These are phyloP conservation scores for Noctua comes DNA, from an alignment of 2,888 invertebrate species.

Conservation along the genomic window DNA sequence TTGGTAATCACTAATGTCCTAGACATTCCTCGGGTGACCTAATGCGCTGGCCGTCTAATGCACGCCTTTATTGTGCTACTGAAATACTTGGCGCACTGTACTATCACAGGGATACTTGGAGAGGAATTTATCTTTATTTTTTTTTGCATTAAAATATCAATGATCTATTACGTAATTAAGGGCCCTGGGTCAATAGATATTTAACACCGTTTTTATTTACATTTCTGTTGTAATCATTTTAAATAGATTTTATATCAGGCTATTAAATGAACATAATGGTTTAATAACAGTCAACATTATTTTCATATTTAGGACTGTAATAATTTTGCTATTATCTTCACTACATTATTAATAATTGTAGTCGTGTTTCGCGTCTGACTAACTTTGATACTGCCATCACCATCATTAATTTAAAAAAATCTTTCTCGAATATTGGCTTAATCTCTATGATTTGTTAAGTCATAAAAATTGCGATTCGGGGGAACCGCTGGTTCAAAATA, in stretches of 20 bases:
- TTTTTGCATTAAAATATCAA: neutral
- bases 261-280: too few relatives aligned
- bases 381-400: neutral
- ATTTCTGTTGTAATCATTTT: neutral
- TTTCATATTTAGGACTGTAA: too few relatives aligned
- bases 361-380: neutral
- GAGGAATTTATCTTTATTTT: constrained; percentile 21
- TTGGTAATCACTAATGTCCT: constrained; percentile 36
- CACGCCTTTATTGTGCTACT: constrained; percentile 17
- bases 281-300: neutral
- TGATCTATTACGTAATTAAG: neutral
- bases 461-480: too few relatives aligned
- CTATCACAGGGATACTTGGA: constrained; percentile 16
- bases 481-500: neutral
- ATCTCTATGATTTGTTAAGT: neutral
- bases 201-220: neutral
- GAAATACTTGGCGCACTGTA: constrained; percentile 26
- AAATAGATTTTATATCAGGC: neutral
- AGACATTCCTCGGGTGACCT: constrained; percentile 53
- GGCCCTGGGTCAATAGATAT: neutral
- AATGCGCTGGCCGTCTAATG: constrained; percentile 36
- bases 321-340: too few relatives aligned
- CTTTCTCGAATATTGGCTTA: too few relatives aligned
- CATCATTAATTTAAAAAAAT: neutral
- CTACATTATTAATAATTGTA: neutral